Percentiles rank a stretch among this genome's conserved stretches.
Conservation (phyloP, 2,797 vertebrate species). For the Adelosebastes latens region DNA sequence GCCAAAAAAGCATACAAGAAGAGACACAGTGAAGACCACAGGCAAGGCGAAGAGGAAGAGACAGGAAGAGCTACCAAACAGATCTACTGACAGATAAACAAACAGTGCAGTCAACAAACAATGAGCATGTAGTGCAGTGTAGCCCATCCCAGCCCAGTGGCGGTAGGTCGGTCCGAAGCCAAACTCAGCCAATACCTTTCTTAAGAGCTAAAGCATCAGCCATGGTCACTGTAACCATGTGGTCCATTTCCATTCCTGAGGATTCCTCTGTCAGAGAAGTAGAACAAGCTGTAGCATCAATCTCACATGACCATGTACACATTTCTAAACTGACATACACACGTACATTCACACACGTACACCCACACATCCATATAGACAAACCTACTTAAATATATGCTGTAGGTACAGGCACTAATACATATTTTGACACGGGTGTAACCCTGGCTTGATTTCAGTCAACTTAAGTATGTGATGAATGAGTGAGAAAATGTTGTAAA, state of each 20-base stretch:
- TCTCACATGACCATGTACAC: conserved; percentile 26
- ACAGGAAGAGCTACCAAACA: conserved; percentile 31
- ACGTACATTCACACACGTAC: not conserved
- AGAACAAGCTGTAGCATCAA: conserved; percentile 69
- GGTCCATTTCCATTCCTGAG: conserved; percentile 88
- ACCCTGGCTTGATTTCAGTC: not conserved
- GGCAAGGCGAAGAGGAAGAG: conserved; percentile 21
- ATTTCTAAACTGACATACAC: conserved; percentile 17
- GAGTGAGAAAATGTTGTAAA: not conserved
- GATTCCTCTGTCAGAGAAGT: conserved; percentile 83
- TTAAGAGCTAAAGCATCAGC: conserved; percentile 80
- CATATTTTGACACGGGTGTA: not conserved
- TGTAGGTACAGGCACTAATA: not conserved
- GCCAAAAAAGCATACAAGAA: conserved; percentile 40
- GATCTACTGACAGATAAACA: conserved; percentile 21
- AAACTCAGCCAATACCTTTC: conserved; percentile 84
- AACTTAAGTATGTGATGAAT: not conserved
- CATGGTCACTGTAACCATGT: conserved; percentile 80
- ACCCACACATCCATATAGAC: not conserved
- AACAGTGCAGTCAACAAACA: conserved; percentile 39
- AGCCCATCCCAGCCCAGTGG: conserved; percentile 34
- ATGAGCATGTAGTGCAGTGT: conserved; percentile 25
- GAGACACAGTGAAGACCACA: conserved; percentile 43
- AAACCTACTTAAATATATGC: not conserved
- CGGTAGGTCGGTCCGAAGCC: conserved; percentile 51